Conservation (phyloP, 2,888 invertebrate species). For the Campaea margaritaria region DNA sequence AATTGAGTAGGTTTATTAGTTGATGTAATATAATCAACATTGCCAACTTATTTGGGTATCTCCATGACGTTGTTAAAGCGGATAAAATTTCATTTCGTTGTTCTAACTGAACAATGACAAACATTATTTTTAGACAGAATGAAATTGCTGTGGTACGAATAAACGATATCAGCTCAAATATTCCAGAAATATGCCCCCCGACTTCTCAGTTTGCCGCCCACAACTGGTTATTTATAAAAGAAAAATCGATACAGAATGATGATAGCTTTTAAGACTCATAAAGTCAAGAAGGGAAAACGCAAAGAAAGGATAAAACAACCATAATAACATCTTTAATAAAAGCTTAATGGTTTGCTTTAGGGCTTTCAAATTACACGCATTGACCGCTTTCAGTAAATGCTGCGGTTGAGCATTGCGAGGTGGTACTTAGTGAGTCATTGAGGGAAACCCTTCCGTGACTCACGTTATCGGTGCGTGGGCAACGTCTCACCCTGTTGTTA, state of each 20-base stretch:
- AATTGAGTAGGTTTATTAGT: slow-evolving; percentile 19
- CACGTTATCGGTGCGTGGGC: slow-evolving; percentile 70
- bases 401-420: slow-evolving; percentile 46
- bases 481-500: slow-evolving; percentile 67
- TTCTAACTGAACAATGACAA: neutral
- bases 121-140: neutral
- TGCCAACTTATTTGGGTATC: neutral
- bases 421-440: slow-evolving; percentile 66
- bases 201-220: slow-evolving; percentile 3
- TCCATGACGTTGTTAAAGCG: neutral
- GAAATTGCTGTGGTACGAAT: neutral
- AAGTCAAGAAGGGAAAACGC: slow-evolving; percentile 21
- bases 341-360: slow-evolving; percentile 34
- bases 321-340: slow-evolving; percentile 32
- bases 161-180: neutral
- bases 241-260: slow-evolving; percentile 15
- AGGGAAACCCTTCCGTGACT: slow-evolving; percentile 84
- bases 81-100: no score
- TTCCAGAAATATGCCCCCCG: neutral
- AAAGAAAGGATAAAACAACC: slow-evolving; percentile 12
- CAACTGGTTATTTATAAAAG: slow-evolving; percentile 20
- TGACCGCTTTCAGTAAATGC: slow-evolving; percentile 39
- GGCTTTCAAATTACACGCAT: slow-evolving; percentile 38
- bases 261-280: slow-evolving; percentile 11
- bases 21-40: slow-evolving; percentile 2